Evolutionary conservation across 2,113 vertebrate genomes (phyloP).

Genomic region (Poeciliopsis retropinna): DNA sequence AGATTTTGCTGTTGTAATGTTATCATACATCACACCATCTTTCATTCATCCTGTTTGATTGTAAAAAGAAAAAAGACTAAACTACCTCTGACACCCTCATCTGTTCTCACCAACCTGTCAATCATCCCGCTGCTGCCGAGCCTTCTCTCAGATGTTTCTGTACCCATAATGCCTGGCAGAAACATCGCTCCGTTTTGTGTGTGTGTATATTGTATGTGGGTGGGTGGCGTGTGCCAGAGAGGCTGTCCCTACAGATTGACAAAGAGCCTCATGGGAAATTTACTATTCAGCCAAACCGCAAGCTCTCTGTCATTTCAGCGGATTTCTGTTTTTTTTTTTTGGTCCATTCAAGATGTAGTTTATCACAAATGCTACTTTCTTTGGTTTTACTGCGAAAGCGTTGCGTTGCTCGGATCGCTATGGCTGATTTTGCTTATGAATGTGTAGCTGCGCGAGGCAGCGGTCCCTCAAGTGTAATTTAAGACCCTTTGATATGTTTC

Average conservation of each 20-base stretch:
- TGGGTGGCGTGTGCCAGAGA: slow-evolving; percentile 75
- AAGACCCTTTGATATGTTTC: slow-evolving; percentile 36
- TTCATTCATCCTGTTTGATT: slow-evolving; percentile 22
- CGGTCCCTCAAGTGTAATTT: slow-evolving; percentile 26
- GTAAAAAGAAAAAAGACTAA: slow-evolving; percentile 29
- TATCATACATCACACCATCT: background rate
- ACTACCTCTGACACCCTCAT: slow-evolving; percentile 30
- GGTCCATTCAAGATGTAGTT: slow-evolving; percentile 70
- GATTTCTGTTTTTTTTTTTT: slow-evolving; percentile 67
- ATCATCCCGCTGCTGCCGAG: slow-evolving; percentile 40
- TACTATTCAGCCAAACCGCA: slow-evolving; percentile 74
- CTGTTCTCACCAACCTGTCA: slow-evolving; percentile 56
- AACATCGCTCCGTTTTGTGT: slow-evolving; percentile 37
- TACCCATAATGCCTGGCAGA: slow-evolving; percentile 50
- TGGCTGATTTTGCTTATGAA: slow-evolving; percentile 49
- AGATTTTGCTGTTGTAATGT: no score
- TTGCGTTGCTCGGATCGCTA: background rate
- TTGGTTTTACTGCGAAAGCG: slow-evolving; percentile 47
- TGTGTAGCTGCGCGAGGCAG: slow-evolving; percentile 37
- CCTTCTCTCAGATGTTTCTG: slow-evolving; percentile 55
- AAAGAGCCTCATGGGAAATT: slow-evolving; percentile 78
- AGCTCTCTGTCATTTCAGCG: slow-evolving; percentile 79
- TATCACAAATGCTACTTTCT: slow-evolving; percentile 58
- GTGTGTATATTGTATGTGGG: slow-evolving; percentile 65
- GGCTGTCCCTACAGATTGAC: slow-evolving; percentile 76